Evolutionary conservation across 2,797 vertebrate genomes (phyloP).

Genomic region (Chelmon rostratus): DNA sequence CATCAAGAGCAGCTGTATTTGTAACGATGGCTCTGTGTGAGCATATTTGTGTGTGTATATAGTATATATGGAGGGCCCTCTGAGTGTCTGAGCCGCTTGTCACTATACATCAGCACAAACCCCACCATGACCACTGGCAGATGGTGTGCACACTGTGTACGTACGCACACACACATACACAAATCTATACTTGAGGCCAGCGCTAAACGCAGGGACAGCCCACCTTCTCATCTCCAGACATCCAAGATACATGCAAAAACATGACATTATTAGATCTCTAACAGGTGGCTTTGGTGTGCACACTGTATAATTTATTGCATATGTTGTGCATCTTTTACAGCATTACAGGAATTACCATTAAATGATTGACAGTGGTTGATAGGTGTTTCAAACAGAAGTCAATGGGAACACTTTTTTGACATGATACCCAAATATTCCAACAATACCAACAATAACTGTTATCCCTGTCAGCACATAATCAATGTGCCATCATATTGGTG

Average conservation of each 20-base stretch:
- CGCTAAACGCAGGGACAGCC: not conserved
- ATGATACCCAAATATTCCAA: not conserved
- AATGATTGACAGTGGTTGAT: no score
- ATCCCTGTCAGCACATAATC: not conserved
- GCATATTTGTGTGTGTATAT: conserved; percentile 34
- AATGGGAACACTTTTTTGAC: no score
- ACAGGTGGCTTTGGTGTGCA: not conserved
- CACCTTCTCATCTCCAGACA: not conserved
- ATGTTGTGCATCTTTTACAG: not conserved
- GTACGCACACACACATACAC: not conserved
- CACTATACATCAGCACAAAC: conserved; percentile 62
- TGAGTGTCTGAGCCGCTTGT: conserved; percentile 50
- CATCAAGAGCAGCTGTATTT: conserved; percentile 46
- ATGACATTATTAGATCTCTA: not conserved
- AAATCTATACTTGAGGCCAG: conserved; percentile 7
- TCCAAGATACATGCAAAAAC: conserved; percentile 1
- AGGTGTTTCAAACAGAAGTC: no score
- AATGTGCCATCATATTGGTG: not conserved
- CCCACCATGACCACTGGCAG: conserved; percentile 47
- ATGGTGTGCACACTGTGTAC: conserved; percentile 32
- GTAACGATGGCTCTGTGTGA: conserved; percentile 49
- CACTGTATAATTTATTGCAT: not conserved
- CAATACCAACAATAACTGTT: not conserved
- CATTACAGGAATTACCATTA: no score
- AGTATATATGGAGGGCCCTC: conserved; percentile 39